Conservation (phyloP, 1,140 invertebrate genomes). For the Acyrthosiphon pisum region DNA sequence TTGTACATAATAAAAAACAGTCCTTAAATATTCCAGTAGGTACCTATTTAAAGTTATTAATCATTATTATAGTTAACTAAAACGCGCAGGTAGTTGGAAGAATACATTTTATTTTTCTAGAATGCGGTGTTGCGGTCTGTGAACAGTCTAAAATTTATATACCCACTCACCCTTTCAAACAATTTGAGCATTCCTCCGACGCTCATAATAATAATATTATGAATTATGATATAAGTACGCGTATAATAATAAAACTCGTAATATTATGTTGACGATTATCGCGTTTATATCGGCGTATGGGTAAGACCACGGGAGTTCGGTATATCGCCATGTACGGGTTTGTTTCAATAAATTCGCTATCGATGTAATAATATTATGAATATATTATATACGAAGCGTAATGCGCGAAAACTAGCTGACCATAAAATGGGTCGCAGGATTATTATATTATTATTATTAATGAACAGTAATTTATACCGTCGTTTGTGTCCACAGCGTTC, state of each 20-base stretch:
- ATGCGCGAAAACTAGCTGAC: neutral
- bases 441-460: neutral
- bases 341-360: neutral
- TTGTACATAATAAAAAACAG: neutral
- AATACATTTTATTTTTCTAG: neutral
- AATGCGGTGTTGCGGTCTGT: too few relatives aligned
- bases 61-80: neutral
- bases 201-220: neutral
- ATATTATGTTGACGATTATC: neutral
- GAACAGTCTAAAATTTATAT: neutral
- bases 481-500: neutral
- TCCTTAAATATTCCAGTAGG: neutral
- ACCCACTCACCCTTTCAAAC: too few relatives aligned
- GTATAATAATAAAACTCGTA: neutral
- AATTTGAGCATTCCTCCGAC: neutral
- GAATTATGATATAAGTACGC: neutral
- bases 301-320: neutral
- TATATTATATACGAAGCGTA: neutral
- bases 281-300: neutral
- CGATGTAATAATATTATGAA: neutral
- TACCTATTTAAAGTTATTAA: neutral
- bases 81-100: neutral
- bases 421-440: neutral
- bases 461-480: neutral
- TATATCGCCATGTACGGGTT: neutral